phyloP scores from a whole-genome alignment of 2,888 invertebrate species.

The Meteorus colon region DNA sequence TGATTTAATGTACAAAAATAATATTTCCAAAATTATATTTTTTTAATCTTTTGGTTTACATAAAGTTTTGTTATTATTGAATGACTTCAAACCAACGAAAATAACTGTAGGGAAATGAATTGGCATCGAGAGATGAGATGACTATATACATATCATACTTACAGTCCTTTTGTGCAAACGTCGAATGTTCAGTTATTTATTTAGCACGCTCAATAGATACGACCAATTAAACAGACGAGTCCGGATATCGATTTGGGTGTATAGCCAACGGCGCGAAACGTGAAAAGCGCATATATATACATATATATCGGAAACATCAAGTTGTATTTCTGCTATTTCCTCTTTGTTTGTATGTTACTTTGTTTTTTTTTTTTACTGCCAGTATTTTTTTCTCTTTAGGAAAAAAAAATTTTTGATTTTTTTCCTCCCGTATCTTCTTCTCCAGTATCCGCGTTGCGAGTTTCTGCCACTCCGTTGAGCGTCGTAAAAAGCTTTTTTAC shows the following conservation, averaged over 20 bases:
- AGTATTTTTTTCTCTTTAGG: background rate
- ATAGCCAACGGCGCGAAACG: slow-evolving; percentile 29
- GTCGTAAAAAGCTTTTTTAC: slow-evolving; percentile 45
- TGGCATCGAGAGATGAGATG: too few species aligned
- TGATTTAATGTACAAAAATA: slow-evolving; percentile 9
- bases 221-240: slow-evolving; percentile 40
- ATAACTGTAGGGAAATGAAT: too few species aligned
- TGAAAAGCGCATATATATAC: slow-evolving; percentile 27
- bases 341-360: background rate
- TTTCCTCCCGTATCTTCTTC: background rate
- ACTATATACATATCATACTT: background rate
- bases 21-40: background rate
- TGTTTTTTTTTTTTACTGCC: background rate
- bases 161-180: background rate
- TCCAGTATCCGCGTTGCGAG: slow-evolving; percentile 4
- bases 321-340: slow-evolving; percentile 17
- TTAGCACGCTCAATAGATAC: slow-evolving; percentile 29
- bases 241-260: slow-evolving; percentile 31
- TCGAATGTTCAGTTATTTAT: slow-evolving; percentile 18
- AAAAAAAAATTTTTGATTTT: slow-evolving; percentile 3
- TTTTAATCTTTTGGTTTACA: background rate
- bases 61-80: background rate
- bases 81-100: too few species aligned
- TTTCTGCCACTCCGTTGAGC: slow-evolving; percentile 22
- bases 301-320: slow-evolving; percentile 22